Evolutionary conservation across 2,113 vertebrate genomes (phyloP).

Genomic region (Syngnathus scovelli): DNA sequence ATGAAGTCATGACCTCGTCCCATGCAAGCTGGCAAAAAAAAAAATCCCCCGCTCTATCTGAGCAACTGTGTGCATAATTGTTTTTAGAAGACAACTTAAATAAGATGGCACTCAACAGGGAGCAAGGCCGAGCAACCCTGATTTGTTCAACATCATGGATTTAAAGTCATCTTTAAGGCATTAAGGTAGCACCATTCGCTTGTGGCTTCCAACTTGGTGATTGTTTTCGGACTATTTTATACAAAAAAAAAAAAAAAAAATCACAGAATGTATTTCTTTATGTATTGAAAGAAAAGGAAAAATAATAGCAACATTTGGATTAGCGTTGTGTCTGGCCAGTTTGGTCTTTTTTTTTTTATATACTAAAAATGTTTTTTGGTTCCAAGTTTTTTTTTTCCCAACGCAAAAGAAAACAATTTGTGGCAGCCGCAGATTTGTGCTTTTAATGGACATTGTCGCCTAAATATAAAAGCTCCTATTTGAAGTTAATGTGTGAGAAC

Average conservation of each 20-base stretch:
- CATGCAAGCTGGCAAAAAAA: conserved; percentile 2
- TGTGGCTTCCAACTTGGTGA: no score
- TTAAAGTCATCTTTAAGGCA: no score
- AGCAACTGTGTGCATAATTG: background rate
- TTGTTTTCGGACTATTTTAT: no score
- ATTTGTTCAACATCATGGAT: background rate
- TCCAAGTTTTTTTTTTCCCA: no score
- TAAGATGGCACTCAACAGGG: background rate
- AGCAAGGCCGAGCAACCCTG: background rate
- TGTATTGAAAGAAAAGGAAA: no score
- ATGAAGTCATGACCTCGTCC: conserved; percentile 17
- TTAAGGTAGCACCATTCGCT: no score
- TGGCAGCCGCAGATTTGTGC: background rate
- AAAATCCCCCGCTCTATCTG: background rate
- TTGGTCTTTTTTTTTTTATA: no score
- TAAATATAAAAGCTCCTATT: background rate
- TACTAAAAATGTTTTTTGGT: no score
- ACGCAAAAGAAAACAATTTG: background rate
- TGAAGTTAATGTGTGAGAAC: background rate
- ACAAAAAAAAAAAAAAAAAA: no score
- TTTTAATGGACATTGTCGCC: background rate
- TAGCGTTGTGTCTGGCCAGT: no score
- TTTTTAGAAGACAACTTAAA: background rate
- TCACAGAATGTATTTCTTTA: no score
- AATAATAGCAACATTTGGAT: no score